phyloP scores from a whole-genome alignment of 2,888 invertebrate species.

The Sympetrum striolatum region DNA sequence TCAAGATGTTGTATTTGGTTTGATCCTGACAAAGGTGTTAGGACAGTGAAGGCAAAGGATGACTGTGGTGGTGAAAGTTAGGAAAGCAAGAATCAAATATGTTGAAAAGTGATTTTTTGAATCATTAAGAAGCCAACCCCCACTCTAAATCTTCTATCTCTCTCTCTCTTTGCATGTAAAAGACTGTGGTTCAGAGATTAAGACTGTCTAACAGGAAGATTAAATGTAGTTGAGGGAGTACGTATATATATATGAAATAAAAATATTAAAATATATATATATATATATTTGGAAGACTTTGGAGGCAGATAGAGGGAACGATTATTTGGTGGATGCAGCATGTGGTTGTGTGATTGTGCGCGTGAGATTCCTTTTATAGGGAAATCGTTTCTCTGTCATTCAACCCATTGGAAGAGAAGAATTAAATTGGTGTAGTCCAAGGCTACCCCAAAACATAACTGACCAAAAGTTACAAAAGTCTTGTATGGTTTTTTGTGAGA shows the following conservation, averaged over 20 bases:
- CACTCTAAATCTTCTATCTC: background rate
- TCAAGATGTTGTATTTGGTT: background rate
- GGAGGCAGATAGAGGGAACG: conserved; percentile 41
- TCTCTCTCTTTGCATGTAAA: conserved; percentile 45
- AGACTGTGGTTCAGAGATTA: conserved; percentile 44
- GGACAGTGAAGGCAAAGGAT: conserved; percentile 30
- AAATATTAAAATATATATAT: background rate
- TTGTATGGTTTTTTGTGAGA: conserved; percentile 36
- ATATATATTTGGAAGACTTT: conserved; percentile 12
- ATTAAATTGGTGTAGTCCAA: background rate
- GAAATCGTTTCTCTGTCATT: conserved; percentile 23
- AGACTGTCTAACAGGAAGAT: conserved; percentile 43
- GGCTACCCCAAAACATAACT: background rate
- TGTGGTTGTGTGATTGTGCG: conserved; percentile 44
- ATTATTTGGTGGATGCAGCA: conserved; percentile 45
- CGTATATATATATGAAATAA: conserved; percentile 4
- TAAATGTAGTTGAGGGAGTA: conserved; percentile 41
- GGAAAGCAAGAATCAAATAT: conserved; percentile 1
- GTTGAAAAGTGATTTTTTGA: conserved; percentile 6
- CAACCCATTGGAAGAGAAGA: conserved; percentile 4
- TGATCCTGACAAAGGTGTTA: background rate
- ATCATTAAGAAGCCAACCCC: conserved; percentile 38
- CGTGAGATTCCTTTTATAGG: conserved; percentile 27
- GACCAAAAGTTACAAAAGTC: conserved; percentile 24
- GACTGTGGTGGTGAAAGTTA: conserved; percentile 13